phyloP scores from a whole-genome alignment of 2,113 vertebrate genomes.

The Phrynosoma blainvillii region DNA sequence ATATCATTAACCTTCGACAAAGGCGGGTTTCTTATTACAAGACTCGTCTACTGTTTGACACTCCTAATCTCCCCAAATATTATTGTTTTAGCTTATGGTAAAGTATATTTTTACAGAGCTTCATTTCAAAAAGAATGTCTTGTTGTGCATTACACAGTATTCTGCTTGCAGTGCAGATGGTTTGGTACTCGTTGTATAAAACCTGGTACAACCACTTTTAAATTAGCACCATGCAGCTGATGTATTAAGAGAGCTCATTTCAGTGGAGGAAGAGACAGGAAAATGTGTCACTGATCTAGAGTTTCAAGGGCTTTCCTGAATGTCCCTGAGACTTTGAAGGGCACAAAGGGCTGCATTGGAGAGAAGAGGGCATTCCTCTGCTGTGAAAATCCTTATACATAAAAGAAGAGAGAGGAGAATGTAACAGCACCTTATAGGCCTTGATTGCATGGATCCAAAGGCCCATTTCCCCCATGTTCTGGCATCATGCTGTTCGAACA shows the following conservation, averaged over 20 bases:
- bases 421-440: too few relatives aligned
- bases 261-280: not conserved
- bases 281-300: accelerated
- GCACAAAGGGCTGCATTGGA: too few relatives aligned
- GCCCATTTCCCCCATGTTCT: too few relatives aligned
- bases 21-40: constrained; percentile 47
- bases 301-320: too few relatives aligned
- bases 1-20: constrained; percentile 55
- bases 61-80: constrained; percentile 23
- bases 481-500: too few relatives aligned
- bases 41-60: not conserved
- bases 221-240: not conserved
- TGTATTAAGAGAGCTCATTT: accelerated
- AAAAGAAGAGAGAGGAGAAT: too few relatives aligned
- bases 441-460: too few relatives aligned
- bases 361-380: too few relatives aligned
- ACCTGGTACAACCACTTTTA: not conserved
- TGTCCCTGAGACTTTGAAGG: too few relatives aligned
- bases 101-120: constrained; percentile 20
- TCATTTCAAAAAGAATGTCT: constrained; percentile 14
- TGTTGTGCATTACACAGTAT: accelerated
- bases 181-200: not conserved
- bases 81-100: not conserved
- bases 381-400: too few relatives aligned
- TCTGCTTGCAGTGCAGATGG: not conserved